Base-by-base conservation (phyloP, 2,113 vertebrate genomes). In the Columba livia region DNA sequence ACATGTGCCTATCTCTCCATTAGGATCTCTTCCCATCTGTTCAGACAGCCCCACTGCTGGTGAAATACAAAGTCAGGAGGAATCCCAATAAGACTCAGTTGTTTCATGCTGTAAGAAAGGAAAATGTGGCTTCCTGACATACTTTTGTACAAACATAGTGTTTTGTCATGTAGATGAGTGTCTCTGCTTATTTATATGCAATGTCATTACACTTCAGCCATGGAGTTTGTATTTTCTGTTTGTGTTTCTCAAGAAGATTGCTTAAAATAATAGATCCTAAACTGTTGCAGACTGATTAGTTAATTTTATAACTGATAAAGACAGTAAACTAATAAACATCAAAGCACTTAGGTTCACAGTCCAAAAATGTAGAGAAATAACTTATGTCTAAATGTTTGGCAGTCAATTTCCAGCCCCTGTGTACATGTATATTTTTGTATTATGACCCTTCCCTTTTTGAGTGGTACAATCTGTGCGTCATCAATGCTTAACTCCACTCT, bases 321-420 rank as follows among this genome's bases (percentile, higher is more conserved):
- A 1, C 14, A 58, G 83, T 93, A 87, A 91, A 91, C 40, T 72
- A 79, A 85, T 89, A 90, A 93, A 89, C 80, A 87, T 89, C 69
- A 92, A 93, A 96, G 65, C 3, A 8, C 50, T 75, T 84, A 54
- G 5, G 24, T 81, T 40, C 61, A 61, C 84, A 88, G 92, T 84
- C 65, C 77, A 89, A 81, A 81, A 72, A 81, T 65, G 14, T 79
- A 67, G 88, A 53, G 58, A 50, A 85, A 85, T 21, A 86, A 31
- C 26, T 85, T 85, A 48, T 47, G 86, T 15, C 19, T 64, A 65
- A 50, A 72, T 53, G 38, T 85, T 83, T 62, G 79, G 42, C 47
- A 21, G 53, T 40, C 86, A 42, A 74, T 86, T 90, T 70, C 38
- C 32, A 51, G 72, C 42, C 56, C 21, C 24, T 82, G n/a, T 0